Percentiles rank a stretch among this genome's conserved stretches.
Conservation (phyloP, 2,113 vertebrate species). For the Porphyrio hochstetteri region DNA sequence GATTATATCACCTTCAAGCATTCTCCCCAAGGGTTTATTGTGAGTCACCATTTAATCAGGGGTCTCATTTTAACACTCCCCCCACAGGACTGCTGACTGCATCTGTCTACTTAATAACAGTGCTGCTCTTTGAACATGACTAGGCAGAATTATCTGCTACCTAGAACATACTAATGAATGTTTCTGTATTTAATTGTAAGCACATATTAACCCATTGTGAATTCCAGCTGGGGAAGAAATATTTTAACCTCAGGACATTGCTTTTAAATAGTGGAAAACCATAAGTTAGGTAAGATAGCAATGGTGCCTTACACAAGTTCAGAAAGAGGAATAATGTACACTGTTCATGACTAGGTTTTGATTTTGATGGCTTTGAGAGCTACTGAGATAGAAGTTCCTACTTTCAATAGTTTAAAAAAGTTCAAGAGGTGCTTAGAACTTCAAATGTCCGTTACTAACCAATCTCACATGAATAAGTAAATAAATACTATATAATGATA, state of each 20-base stretch:
- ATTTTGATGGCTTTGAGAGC: not conserved
- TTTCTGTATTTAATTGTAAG: not conserved
- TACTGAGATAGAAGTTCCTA: not conserved
- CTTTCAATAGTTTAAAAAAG: not conserved
- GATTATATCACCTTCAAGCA: not conserved
- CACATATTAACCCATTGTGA: not conserved
- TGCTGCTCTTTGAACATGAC: not conserved
- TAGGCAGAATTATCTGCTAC: not conserved
- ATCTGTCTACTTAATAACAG: not conserved
- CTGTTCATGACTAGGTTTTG: not conserved
- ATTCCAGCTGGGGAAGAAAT: not conserved
- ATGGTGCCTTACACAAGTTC: not conserved
- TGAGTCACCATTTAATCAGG: conserved; percentile 18
- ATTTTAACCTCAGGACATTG: not conserved
- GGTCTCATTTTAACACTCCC: not conserved
- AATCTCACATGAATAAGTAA: not conserved
- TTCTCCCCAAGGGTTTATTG: not conserved
- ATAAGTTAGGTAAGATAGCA: not conserved
- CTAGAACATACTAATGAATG: conserved; percentile 15
- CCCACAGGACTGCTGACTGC: not conserved
- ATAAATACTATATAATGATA: not conserved
- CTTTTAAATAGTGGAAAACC: not conserved
- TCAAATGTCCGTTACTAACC: not conserved
- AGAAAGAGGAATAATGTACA: not conserved
- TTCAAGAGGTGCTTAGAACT: not conserved